phyloP scores from a whole-genome alignment of 1,140 invertebrate species.

The Diorhabda elongata region DNA sequence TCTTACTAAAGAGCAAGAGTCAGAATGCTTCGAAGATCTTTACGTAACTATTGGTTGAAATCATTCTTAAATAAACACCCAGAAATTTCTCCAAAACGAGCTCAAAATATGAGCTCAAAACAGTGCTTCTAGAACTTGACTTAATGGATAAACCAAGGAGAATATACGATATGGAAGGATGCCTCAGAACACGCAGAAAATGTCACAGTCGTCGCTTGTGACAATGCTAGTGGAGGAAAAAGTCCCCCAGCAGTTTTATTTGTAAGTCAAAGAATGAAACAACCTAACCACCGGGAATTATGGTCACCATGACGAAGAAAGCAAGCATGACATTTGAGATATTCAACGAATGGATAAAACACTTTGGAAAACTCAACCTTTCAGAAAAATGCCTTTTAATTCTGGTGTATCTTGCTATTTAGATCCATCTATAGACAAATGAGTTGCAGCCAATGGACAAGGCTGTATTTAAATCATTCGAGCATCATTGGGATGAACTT shows the following conservation, averaged over 20 bases:
- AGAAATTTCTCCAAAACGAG: constrained; percentile 29
- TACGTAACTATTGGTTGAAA: constrained; percentile 18
- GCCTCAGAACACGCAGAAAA: constrained; percentile 23
- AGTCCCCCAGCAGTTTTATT: constrained; percentile 46
- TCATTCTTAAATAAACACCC: constrained; percentile 34
- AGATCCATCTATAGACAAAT: constrained; percentile 32
- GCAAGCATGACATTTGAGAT: no score
- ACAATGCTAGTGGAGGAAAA: constrained; percentile 39
- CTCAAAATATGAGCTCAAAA: constrained; percentile 41
- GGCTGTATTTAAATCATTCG: no score
- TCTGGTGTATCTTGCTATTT: constrained; percentile 44
- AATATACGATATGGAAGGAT: constrained; percentile 48
- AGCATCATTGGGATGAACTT: constrained; percentile 1
- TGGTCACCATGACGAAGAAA: no score
- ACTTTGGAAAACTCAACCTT: no score
- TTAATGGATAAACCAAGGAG: constrained; percentile 34
- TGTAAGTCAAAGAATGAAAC: constrained; percentile 39
- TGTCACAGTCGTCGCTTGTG: no score
- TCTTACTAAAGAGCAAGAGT: not conserved
- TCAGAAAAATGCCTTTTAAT: constrained; percentile 40
- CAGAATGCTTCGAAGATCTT: not conserved
- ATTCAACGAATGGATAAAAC: no score
- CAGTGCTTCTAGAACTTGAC: constrained; percentile 32
- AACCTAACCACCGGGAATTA: constrained; percentile 40
- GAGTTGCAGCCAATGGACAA: not conserved